phyloP scores from a whole-genome alignment of 2,113 vertebrate species.

The Picathartes gymnocephalus region DNA sequence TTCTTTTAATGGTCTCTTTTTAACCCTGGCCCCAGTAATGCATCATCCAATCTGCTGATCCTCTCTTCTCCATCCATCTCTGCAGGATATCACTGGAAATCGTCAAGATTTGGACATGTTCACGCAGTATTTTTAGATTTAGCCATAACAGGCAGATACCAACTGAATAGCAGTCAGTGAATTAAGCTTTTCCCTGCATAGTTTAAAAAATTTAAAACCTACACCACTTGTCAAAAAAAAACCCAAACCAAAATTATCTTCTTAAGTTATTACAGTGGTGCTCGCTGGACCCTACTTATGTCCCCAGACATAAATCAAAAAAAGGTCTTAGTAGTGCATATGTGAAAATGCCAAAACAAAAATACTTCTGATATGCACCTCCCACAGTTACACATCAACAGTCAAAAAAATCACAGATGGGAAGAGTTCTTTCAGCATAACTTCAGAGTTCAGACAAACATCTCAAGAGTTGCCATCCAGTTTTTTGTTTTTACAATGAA shows the following conservation, averaged over 20 bases:
- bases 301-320: neutral
- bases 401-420: neutral
- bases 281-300: neutral
- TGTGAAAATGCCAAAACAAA: neutral
- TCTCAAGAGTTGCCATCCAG: neutral
- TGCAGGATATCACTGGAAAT: neutral
- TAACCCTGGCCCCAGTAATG: neutral
- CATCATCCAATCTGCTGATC: neutral
- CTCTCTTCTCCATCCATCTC: neutral
- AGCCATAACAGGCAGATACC: neutral
- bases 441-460: neutral
- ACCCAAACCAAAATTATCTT: rapidly evolving
- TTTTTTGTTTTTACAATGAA: neutral
- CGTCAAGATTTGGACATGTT: neutral
- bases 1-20: neutral
- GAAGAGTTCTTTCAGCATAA: neutral
- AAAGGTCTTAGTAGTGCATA: neutral
- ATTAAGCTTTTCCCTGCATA: neutral
- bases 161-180: neutral
- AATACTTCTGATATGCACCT: neutral
- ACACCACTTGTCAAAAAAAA: neutral
- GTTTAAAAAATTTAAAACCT: neutral
- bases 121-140: neutral
- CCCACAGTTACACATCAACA: neutral
- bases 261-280: neutral